These are phyloP conservation scores for Ferdinandea cuprea DNA, from an alignment of 2,888 invertebrate genomes.

Conservation along the genomic window DNA sequence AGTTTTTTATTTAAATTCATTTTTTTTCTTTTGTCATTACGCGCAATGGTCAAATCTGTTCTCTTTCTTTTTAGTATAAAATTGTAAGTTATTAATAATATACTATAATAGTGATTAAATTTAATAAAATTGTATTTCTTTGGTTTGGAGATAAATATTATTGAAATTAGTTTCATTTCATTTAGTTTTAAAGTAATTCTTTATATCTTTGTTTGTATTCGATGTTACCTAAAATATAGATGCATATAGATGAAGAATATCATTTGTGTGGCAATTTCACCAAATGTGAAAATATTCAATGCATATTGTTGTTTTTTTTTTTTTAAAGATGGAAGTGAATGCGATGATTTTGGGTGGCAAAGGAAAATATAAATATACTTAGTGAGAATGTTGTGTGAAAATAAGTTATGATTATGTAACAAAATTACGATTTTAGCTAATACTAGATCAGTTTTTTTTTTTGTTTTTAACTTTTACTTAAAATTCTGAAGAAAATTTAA, in stretches of 20 bases:
- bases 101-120: slow-evolving; percentile 45
- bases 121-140: slow-evolving; percentile 40
- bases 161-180: slow-evolving; percentile 33
- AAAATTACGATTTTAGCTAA: slow-evolving; percentile 57
- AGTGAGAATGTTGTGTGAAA: slow-evolving; percentile 38
- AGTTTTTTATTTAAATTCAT: slow-evolving; percentile 26
- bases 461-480: slow-evolving; percentile 47
- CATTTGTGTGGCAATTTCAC: slow-evolving; percentile 52
- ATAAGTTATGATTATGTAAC: slow-evolving; percentile 39
- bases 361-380: slow-evolving; percentile 19
- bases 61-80: slow-evolving; percentile 59
- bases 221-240: slow-evolving; percentile 52
- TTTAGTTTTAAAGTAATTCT: not conserved
- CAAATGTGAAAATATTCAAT: not conserved
- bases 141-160: slow-evolving; percentile 28
- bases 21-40: slow-evolving; percentile 45
- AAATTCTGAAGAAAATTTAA: slow-evolving; percentile 48
- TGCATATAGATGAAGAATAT: slow-evolving; percentile 33
- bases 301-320: not conserved
- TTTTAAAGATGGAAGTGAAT: slow-evolving; percentile 30
- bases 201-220: slow-evolving; percentile 27
- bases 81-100: slow-evolving; percentile 59
- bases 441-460: slow-evolving; percentile 54
- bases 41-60: slow-evolving; percentile 51
- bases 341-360: slow-evolving; percentile 16